A percentile compares a stretch with the other conserved stretches of the same genome.
Evolutionary conservation across 2,888 invertebrate species (phyloP).

Genomic region (Eupithecia subfuscata): DNA sequence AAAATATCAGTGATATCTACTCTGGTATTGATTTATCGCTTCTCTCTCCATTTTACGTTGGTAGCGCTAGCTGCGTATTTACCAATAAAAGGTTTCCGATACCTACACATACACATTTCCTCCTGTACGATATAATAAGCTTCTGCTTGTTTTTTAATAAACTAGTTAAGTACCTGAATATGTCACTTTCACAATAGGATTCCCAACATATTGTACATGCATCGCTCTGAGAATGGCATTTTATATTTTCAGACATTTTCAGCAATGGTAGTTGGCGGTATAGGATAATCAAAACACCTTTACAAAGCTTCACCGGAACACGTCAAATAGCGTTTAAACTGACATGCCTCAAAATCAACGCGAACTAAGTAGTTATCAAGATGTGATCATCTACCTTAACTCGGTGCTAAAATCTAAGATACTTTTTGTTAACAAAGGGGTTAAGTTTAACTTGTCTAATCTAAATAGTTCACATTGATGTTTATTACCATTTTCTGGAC

Average conservation of each 20-base stretch:
- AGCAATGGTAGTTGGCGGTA: not conserved
- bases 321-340: not conserved
- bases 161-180: not conserved
- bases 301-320: not conserved
- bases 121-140: not conserved
- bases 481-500: not conserved
- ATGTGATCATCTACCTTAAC: not conserved
- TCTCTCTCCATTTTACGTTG: constrained; percentile 20
- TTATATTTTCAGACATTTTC: not conserved
- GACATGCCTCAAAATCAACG: not conserved
- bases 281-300: not conserved
- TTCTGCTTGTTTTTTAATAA: not conserved
- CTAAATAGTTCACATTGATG: not conserved
- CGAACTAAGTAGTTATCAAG: not conserved
- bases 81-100: constrained; percentile 4
- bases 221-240: not conserved
- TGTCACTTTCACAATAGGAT: not conserved
- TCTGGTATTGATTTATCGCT: constrained; percentile 37
- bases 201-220: not conserved
- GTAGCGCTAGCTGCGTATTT: not conserved
- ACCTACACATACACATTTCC: not conserved
- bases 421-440: not conserved
- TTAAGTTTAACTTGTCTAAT: not conserved
- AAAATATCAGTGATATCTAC: constrained; percentile 34
- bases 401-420: not conserved